Base-by-base conservation (phyloP, 2,888 invertebrate species). In the Penaeus monodon region DNA sequence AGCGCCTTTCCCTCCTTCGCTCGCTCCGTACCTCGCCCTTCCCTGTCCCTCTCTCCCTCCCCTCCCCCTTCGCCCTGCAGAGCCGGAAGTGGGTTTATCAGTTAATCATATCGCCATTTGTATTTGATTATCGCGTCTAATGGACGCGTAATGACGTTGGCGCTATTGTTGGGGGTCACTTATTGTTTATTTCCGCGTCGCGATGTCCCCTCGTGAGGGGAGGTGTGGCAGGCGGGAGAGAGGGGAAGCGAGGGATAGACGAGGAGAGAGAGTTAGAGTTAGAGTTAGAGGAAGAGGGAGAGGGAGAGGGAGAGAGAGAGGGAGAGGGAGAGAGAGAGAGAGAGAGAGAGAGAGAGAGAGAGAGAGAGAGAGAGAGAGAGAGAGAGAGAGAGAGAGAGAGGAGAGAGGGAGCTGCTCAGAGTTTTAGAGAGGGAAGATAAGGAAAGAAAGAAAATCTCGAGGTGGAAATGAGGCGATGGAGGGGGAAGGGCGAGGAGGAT, bases 111-210 rank as follows among this genome's bases (percentile, higher is more conserved):
- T 70, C 33, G 66, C 57, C 78, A 85, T 85, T 79, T 85, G 79
- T 85, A 85, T 68, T 85, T 79, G 49, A 85, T 85, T 85, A 85
- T 57, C n/a, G 14, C 73, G 49, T 68, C 49, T 84, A 78, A 84
- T 84, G 84, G 78, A 68, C 27, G 22, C 20, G 68, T 49, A 73
- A 73, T 73, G 73, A 73, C 73, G 27, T 20, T 27, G 73, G 29
- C 73, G 29, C 73, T 38, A 73, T 29, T 27, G 68, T 68, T 29
- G 38, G 73, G 68, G 76, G 76, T 20, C 27, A 24, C 44, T 29
- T 76, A 44, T 44, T 76, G 76, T 76, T 44, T 38, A 38, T 76
- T 44, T 76, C 38, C 76, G 22, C 29, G 38, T 24, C 22, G 38
- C 10, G 38, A 27, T 24, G 74, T 33, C n/a, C 29, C 27, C 22